A percentile compares a stretch with the other conserved stretches of the same genome.
These are phyloP conservation scores for Calameuta pallipes DNA, from an alignment of 2,888 invertebrate species.

Conservation along the genomic window DNA sequence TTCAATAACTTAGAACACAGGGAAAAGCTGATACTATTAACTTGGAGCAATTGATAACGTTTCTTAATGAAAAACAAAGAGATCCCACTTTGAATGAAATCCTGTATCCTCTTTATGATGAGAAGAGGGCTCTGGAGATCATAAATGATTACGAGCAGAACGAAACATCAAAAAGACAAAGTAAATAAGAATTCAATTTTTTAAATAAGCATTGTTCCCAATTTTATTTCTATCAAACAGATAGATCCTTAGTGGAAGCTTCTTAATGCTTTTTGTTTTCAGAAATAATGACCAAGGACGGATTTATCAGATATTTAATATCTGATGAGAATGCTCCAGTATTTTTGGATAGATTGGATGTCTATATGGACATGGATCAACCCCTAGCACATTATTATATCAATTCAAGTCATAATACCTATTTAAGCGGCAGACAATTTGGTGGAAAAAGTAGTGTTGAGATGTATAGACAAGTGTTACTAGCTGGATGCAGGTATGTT, in stretches of 20 bases:
- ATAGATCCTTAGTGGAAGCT: not conserved
- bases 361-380: constrained; percentile 99
- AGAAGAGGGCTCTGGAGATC: constrained; percentile 91
- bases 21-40: constrained; percentile 90
- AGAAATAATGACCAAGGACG: constrained; percentile 92
- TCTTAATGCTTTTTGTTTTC: constrained; percentile 40
- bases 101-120: constrained; percentile 95
- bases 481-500: constrained; percentile 93
- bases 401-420: constrained; percentile 98
- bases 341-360: constrained; percentile 96
- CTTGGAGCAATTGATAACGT: constrained; percentile 88
- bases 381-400: constrained; percentile 98
- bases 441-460: constrained; percentile 98
- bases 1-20: constrained; percentile 76
- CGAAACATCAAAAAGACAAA: constrained; percentile 78
- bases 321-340: constrained; percentile 99
- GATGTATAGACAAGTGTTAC: constrained; percentile 97
- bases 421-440: constrained; percentile 94
- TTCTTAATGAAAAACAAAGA: constrained; percentile 96
- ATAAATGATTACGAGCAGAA: constrained; percentile 93
- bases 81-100: constrained; percentile 99
- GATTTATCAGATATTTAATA: constrained; percentile 98
- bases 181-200: constrained; percentile 66
- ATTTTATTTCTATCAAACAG: not conserved
- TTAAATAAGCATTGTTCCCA: not conserved